Percentiles rank a stretch among this genome's conserved stretches.
Evolutionary conservation across 2,113 vertebrate genomes (phyloP).

Genomic region (Actenoides hombroni): DNA sequence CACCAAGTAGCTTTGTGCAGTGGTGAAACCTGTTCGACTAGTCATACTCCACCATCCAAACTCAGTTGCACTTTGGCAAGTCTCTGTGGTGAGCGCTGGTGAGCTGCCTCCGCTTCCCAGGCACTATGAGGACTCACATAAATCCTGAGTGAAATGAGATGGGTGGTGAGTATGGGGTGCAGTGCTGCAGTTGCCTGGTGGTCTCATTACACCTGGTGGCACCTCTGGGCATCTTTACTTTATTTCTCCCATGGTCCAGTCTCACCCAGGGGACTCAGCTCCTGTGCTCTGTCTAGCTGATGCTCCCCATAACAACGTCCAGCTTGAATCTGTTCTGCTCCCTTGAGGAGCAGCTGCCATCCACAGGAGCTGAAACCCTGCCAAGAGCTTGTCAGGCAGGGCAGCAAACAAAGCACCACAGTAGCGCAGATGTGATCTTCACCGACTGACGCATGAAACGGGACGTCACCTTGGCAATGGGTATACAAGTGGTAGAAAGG

Average conservation of each 20-base stretch:
- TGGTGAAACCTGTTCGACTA: background rate
- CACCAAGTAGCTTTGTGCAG: background rate
- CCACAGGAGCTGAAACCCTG: slow-evolving; percentile 30
- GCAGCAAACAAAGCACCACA: slow-evolving; percentile 57
- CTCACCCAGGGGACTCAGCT: background rate
- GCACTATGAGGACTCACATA: background rate
- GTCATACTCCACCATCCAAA: background rate
- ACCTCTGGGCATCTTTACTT: background rate
- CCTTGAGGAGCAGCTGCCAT: slow-evolving; percentile 22
- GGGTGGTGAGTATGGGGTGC: background rate
- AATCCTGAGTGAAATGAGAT: background rate
- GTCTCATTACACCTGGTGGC: background rate
- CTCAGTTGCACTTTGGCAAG: background rate
- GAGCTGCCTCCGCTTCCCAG: background rate
- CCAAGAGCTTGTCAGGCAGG: slow-evolving; percentile 57
- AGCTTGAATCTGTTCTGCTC: slow-evolving; percentile 12
- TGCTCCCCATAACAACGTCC: background rate
- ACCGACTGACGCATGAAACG: background rate
- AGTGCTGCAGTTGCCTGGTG: background rate
- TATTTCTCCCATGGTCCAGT: background rate
- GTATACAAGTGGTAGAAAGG: background rate
- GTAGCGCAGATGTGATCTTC: background rate
- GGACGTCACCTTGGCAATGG: slow-evolving; percentile 54
- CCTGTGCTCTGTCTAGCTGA: background rate
- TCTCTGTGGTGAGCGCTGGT: rapidly evolving